Conservation (phyloP, 2,888 invertebrate genomes). For the Ectropis crepuscularia region DNA sequence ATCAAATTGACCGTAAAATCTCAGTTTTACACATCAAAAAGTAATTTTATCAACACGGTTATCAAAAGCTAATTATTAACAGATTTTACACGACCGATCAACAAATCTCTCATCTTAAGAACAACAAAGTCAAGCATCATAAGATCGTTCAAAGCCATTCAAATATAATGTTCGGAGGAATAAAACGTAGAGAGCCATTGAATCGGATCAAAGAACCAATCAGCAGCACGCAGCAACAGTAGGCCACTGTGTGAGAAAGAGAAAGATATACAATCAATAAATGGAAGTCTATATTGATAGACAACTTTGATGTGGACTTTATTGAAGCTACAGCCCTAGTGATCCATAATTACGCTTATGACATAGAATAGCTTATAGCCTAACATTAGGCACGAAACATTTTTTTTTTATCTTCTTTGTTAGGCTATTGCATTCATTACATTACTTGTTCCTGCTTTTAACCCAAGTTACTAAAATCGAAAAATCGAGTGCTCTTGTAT, state of each 20-base stretch:
- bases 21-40: no score
- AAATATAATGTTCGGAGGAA: slow-evolving; percentile 32
- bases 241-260: slow-evolving; percentile 40
- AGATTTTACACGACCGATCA: background rate
- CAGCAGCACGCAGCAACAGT: slow-evolving; percentile 35
- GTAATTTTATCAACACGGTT: no score
- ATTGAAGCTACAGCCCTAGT: slow-evolving; percentile 10
- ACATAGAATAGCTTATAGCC: no score
- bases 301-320: slow-evolving; percentile 30
- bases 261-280: slow-evolving; percentile 40
- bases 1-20: no score
- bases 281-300: slow-evolving; percentile 35
- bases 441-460: no score
- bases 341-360: no score
- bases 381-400: no score
- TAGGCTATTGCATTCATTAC: no score
- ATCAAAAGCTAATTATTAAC: slow-evolving; percentile 4
- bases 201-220: slow-evolving; percentile 49
- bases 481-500: no score
- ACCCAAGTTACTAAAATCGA: no score
- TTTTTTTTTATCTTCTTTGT: no score
- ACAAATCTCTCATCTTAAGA: background rate
- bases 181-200: slow-evolving; percentile 46
- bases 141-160: slow-evolving; percentile 14
- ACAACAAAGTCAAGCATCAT: slow-evolving; percentile 16